Conservation (phyloP, 92 coral and sea anemone genomes). For the Epizoanthus scotinus region DNA sequence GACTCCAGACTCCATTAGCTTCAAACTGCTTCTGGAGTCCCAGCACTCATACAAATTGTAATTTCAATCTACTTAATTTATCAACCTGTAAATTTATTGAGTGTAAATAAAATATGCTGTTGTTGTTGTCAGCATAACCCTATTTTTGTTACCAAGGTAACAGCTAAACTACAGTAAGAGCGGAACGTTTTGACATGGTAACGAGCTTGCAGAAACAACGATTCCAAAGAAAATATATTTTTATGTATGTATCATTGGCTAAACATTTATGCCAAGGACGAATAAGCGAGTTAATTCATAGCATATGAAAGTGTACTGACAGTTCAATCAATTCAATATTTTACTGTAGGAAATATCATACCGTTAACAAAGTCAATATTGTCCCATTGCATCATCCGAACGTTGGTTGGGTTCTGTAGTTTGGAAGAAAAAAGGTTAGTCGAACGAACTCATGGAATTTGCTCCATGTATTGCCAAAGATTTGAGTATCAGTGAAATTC, state of each 20-base stretch:
- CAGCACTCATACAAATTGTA: too few relatives aligned
- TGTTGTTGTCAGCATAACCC: too few relatives aligned
- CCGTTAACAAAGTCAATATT: conserved; percentile 53
- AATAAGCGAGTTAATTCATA: background rate
- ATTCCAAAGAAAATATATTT: too few relatives aligned
- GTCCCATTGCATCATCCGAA: conserved; percentile 78
- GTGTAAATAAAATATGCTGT: too few relatives aligned
- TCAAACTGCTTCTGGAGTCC: too few relatives aligned
- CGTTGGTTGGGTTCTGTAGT: conserved; percentile 62
- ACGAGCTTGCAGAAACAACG: too few relatives aligned
- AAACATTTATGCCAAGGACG: background rate
- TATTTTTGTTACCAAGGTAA: too few relatives aligned
- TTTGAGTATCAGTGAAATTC: background rate
- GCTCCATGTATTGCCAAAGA: background rate
- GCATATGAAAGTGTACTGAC: background rate
- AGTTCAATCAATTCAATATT: background rate
- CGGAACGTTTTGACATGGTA: too few relatives aligned
- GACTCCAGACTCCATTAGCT: too few relatives aligned
- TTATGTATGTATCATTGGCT: background rate
- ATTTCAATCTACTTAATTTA: too few relatives aligned
- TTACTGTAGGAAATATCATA: background rate
- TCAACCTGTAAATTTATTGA: too few relatives aligned
- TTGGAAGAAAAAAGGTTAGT: background rate
- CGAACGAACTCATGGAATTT: background rate
- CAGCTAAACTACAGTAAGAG: too few relatives aligned